A percentile compares a stretch with the other conserved stretches of the same genome.
phyloP scores from a whole-genome alignment of 2,888 invertebrate species.

The Epirrita christyi region DNA sequence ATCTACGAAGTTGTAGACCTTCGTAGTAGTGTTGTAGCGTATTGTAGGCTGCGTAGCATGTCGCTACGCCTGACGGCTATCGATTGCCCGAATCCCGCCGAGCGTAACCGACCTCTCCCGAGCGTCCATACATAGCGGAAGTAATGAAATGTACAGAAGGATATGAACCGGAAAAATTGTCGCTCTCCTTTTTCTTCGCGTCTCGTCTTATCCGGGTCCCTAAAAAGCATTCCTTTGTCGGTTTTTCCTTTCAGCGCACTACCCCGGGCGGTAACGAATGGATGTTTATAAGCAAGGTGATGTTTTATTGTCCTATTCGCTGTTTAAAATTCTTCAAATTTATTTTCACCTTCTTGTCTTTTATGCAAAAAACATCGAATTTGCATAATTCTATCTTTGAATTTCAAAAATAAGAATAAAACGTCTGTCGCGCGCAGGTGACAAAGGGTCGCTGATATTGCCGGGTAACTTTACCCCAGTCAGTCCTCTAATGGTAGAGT shows the following conservation, averaged over 20 bases:
- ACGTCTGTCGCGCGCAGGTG: slow-evolving; percentile 39
- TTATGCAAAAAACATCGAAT: slow-evolving; percentile 39
- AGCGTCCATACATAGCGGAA: slow-evolving; percentile 77
- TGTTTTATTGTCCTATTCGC: slow-evolving; percentile 46
- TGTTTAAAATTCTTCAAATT: slow-evolving; percentile 44
- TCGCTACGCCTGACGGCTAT: slow-evolving; percentile 66
- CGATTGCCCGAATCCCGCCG: slow-evolving; percentile 70
- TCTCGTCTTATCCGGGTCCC: slow-evolving; percentile 67
- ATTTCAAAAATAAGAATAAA: slow-evolving; percentile 36
- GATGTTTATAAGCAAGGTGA: slow-evolving; percentile 55
- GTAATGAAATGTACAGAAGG: slow-evolving; percentile 83
- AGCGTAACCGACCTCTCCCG: slow-evolving; percentile 53
- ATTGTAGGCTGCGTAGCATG: slow-evolving; percentile 73
- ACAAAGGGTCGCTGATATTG: slow-evolving; percentile 43
- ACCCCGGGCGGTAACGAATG: slow-evolving; percentile 56
- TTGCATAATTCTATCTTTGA: slow-evolving; percentile 36
- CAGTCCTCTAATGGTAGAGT: slow-evolving; percentile 62
- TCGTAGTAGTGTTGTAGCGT: slow-evolving; percentile 50
- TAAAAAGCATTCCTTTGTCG: slow-evolving; percentile 69
- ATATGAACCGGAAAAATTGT: slow-evolving; percentile 84
- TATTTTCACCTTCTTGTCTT: slow-evolving; percentile 36
- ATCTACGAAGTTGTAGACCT: too few species aligned
- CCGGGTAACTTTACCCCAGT: slow-evolving; percentile 46
- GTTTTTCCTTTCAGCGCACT: slow-evolving; percentile 67
- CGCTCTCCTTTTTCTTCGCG: slow-evolving; percentile 77